Conservation (phyloP, 2,113 vertebrate genomes). For the Crotalus tigris region DNA sequence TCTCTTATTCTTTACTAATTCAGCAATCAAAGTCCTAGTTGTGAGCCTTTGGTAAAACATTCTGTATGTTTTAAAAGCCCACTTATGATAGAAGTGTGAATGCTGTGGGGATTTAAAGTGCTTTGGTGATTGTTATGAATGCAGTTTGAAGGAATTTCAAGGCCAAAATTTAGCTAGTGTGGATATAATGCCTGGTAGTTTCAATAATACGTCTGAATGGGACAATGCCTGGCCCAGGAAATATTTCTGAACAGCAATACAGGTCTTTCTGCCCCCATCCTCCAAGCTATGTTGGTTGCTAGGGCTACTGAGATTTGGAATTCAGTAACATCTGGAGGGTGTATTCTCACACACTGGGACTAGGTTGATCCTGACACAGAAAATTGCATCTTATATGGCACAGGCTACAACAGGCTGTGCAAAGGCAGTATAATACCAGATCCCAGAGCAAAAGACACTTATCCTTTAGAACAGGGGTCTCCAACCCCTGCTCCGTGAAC, state of each 20-base stretch:
- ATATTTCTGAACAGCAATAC: too few relatives aligned
- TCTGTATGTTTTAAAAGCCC: background rate
- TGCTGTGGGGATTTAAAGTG: background rate
- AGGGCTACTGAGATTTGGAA: too few relatives aligned
- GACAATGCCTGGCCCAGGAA: too few relatives aligned
- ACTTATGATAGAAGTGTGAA: background rate
- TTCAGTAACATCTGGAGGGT: too few relatives aligned
- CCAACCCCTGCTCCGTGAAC: background rate
- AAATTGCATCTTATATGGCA: too few relatives aligned
- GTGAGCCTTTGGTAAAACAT: background rate
- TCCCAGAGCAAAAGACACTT: background rate
- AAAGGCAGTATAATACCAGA: background rate
- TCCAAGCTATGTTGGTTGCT: too few relatives aligned
- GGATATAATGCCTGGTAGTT: background rate
- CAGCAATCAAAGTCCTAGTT: background rate
- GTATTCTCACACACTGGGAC: too few relatives aligned
- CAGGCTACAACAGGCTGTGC: too few relatives aligned
- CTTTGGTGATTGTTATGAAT: background rate
- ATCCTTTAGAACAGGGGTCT: background rate
- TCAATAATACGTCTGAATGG: background rate
- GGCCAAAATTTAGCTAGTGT: background rate
- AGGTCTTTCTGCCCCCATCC: too few relatives aligned
- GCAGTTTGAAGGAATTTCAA: background rate
- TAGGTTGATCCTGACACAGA: too few relatives aligned
- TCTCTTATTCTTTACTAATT: conserved; percentile 15